Evolutionary conservation across 2,888 invertebrate species (phyloP).

Genomic region (Boloria selene): DNA sequence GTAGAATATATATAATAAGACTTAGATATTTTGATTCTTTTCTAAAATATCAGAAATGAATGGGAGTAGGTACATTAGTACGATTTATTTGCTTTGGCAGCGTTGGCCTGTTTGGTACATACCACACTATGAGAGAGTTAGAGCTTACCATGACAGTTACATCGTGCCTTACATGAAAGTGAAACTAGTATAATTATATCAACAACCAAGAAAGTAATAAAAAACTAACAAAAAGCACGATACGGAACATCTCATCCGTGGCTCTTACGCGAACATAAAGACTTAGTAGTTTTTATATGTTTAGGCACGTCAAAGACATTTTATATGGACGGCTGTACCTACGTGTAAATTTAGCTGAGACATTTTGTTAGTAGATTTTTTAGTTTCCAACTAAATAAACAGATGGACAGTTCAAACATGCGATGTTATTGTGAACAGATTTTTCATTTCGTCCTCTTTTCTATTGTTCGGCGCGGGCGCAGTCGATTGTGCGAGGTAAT

Average conservation of each 20-base stretch:
- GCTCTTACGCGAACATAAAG: constrained; percentile 38
- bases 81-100: no score
- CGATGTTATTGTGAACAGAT: constrained; percentile 55
- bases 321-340: constrained; percentile 44
- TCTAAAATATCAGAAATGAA: no score
- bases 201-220: constrained; percentile 27
- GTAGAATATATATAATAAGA: no score
- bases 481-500: not conserved
- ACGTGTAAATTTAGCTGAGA: constrained; percentile 52
- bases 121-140: no score
- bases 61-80: no score
- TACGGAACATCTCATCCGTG: constrained; percentile 29
- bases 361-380: constrained; percentile 56
- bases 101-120: no score
- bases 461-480: constrained; percentile 42
- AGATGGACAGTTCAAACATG: constrained; percentile 56
- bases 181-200: constrained; percentile 17
- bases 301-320: constrained; percentile 45
- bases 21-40: no score
- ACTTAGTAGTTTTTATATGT: constrained; percentile 43
- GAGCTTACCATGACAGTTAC: not conserved
- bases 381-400: constrained; percentile 69
- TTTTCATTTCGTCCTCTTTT: constrained; percentile 52
- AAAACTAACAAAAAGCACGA: constrained; percentile 28
- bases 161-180: constrained; percentile 14